Evolutionary conservation across 2,113 vertebrate species (phyloP).

Genomic region (Ramphastos sulfuratus): DNA sequence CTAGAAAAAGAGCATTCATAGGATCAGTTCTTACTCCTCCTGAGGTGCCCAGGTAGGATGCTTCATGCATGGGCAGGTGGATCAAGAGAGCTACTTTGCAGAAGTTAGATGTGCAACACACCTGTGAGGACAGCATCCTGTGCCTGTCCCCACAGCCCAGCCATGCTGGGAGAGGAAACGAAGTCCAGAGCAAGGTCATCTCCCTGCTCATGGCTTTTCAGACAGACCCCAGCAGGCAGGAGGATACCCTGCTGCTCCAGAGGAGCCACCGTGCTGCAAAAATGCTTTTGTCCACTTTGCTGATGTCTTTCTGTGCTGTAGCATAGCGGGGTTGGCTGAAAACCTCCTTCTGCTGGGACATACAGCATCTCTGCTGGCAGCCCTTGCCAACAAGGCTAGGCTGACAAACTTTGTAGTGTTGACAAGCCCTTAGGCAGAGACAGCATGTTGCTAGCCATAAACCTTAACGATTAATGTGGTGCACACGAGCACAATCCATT

Average conservation of each 20-base stretch:
- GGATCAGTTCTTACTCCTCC: neutral
- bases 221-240: neutral
- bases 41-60: neutral
- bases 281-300: neutral
- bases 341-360: neutral
- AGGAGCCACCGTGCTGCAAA: neutral
- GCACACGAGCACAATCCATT: neutral
- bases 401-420: neutral
- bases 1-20: neutral
- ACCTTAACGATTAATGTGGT: neutral
- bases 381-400: neutral
- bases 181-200: neutral
- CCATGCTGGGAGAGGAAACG: neutral
- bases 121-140: neutral
- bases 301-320: neutral
- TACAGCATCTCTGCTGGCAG: neutral
- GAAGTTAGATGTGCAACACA: neutral
- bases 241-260: accelerated
- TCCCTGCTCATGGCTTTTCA: neutral
- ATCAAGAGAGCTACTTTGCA: neutral
- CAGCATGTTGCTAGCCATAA: neutral
- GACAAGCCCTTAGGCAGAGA: slow-evolving; percentile 18
- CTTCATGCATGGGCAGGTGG: accelerated
- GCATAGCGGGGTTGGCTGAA: neutral
- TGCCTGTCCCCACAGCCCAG: neutral